Base-by-base conservation (phyloP, 2,888 invertebrate genomes). In the Mantis religiosa region DNA sequence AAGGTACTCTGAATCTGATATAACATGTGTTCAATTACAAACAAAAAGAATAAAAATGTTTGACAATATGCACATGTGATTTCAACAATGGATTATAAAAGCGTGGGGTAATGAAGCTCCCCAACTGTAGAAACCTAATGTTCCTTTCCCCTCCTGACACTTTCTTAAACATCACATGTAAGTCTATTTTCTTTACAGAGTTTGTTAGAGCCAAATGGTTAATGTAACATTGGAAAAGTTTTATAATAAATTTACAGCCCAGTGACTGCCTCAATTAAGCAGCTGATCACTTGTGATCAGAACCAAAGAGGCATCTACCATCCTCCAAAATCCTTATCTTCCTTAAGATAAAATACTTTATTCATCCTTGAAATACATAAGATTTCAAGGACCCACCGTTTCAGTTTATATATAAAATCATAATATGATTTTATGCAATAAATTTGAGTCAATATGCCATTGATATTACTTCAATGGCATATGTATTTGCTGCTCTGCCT, bases 11-110 rank as follows among this genome's bases (percentile, higher is more conserved):
- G 90, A 90, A 89, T 90, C 89, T 90, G 89, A 90, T 89, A 90
- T 90, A 89, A 90, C 89, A 91, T 90, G 91, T 91, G 91, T 91
- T 91, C 90, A 91, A 91, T 90, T 71, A 71, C 20, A 71, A 71
- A 71, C 54, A 71, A 71, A 89, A 90, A 90, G 89, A 90, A 88
- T 89, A 90, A 89, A 91, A 91, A 91, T 89, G 89, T 91, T 90
- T 91, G 90, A 91, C 90, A 89, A 90, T 89, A 90, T 88, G 83
- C 82, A 88, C 20, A 82, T 85, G 85, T 85, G 30, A 88, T 88
- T 88, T 88, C 27, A 84, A 81, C 47, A n/a, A 81, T 34, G 54
- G 54, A 87, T 71, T 71, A 71, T 25, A 20, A 71, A 71, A 71
- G 41, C 54, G 25, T 20, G 54, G 54, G 54, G 54, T 25, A 20